Evolutionary conservation across 2,113 vertebrate species (phyloP), one percentile per base, ranked within the genome.

Genomic region (Rana temporaria): DNA sequence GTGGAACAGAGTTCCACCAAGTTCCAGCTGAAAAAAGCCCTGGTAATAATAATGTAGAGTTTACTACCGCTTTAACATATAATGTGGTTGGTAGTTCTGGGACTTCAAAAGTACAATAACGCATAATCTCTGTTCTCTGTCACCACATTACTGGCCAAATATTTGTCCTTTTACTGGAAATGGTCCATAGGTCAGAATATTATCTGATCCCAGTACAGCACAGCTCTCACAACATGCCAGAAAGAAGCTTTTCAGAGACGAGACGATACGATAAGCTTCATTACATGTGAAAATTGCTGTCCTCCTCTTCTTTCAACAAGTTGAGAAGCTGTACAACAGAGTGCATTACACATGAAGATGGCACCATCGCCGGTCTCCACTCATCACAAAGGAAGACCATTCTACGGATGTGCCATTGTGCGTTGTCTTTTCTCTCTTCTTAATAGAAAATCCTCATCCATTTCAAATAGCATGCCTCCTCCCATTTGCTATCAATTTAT

Each of bases 381-480:
- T 24, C 20, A 53, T 71, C 53, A 20, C 34, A 22, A 22, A 30
- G 19, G 6, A 15, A 55, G 48, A n/a, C n/a, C 24, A 52, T 67
- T 53, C 19, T 57, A 38, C 48, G 17, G 30, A 52, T 48, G 18
- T 19, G 18, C 26, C 6, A 16, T 53, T 57, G 19, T 14, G 71
- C 5, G 17, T 60, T 70, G 55, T 60, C 66, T 52, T 80, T 30
- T 71, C 42, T 63, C 34, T 17, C n/a, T 38, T 3, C 55, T 20
- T 79, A 59, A 69, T 69, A 69, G 55, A 73, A 73, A 59, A 55
- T 22, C 34, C 7, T 38, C 42, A 20, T 73, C 71, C n/a, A 15
- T 59, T 66, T 42, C 65, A 59, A 69, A 57, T 59, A 24, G 42
- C 66, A 62, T 56, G 63, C 38, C 42, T 42, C 26, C n/a, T 59